A percentile compares a stretch with the other conserved stretches of the same genome.
These are phyloP conservation scores for Beris morrisii DNA, from an alignment of 2,888 invertebrate genomes.

Conservation along the genomic window DNA sequence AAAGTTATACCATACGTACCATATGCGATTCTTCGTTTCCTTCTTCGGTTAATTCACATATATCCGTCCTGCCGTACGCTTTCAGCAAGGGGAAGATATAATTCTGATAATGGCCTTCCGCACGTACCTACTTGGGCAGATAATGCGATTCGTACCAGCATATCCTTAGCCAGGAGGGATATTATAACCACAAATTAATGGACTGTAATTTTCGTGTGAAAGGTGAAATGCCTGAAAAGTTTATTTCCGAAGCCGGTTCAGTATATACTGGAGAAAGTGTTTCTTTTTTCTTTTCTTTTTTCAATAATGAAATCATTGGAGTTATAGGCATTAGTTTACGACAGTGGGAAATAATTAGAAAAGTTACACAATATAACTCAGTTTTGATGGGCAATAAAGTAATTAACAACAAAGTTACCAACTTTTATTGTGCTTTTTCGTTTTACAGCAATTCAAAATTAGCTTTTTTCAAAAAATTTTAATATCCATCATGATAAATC, in stretches of 20 bases:
- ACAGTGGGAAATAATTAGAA: conserved; percentile 28
- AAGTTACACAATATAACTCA: conserved; percentile 29
- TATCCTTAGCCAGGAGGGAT: neutral
- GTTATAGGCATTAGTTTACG: conserved; percentile 20
- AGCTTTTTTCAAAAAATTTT: too few species aligned
- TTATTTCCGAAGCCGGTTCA: conserved; percentile 1
- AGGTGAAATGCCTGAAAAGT: conserved; percentile 27
- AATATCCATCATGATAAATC: too few species aligned
- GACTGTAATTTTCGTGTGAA: conserved; percentile 31
- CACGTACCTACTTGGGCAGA: conserved; percentile 21
- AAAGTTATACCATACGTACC: conserved; percentile 13
- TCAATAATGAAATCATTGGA: conserved; percentile 28
- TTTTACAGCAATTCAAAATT: too few species aligned
- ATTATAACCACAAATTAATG: conserved; percentile 33
- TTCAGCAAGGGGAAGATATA: conserved; percentile 16
- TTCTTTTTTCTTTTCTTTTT: conserved; percentile 11
- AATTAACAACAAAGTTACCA: conserved; percentile 5
- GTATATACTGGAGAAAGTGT: neutral
- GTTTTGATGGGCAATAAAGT: conserved; percentile 26
- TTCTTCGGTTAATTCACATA: too few species aligned
- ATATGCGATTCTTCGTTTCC: too few species aligned
- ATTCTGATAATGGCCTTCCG: conserved; percentile 32
- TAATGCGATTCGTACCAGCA: conserved; percentile 24
- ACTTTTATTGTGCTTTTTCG: too few species aligned
- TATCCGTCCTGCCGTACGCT: neutral